Base-by-base conservation (phyloP, 2,113 vertebrate genomes). In the Sphaerodactylus townsendi region DNA sequence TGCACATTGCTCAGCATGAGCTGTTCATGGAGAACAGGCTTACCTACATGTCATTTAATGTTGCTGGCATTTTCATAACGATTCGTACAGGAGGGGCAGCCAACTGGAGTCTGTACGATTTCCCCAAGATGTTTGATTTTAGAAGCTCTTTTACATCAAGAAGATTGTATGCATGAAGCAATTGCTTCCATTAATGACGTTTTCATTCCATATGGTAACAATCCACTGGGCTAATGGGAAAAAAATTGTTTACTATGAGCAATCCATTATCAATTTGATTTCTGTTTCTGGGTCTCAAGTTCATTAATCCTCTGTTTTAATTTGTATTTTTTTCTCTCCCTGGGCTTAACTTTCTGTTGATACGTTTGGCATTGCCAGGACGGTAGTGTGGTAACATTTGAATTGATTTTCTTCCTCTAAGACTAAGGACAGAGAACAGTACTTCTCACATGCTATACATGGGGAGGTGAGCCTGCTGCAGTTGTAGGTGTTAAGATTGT, bases 241-340 rank as follows among this genome's bases (percentile, higher is more conserved):
- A 50, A 50, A n/a, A 86, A 90, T 77, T 91, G 73, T 92, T 93
- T 89, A 88, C 92, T 83, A 19, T 76, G 30, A 23, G 37, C 1
- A 59, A 0, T 39, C 11, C 30, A 33, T 44, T 53, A 41, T 59
- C 66, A 2, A 3, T 71, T 25, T 0, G 1, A 64, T 4, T 84
- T 48, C 30, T 50, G n/a, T 39, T 0, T n/a, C 2, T n/a, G 0
- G 35, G 65, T 50, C 11, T 28, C n/a, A 33, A 35, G 33, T 11
- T 83, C 30, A 0, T 39, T 83, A 84, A 46, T 82, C 44, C 69
- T 41, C 66, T 78, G 79, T 1, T 5, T 75, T 4, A 68, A 15
- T 81, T 59, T 64, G 65, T 19, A 65, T 53, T 44, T 11, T 25
- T 13, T 1, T 11, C 48, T 10, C 28, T 30, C 33, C 33, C 25